Conservation (phyloP, 2,113 vertebrate species). For the Paraplagusia blochii region DNA sequence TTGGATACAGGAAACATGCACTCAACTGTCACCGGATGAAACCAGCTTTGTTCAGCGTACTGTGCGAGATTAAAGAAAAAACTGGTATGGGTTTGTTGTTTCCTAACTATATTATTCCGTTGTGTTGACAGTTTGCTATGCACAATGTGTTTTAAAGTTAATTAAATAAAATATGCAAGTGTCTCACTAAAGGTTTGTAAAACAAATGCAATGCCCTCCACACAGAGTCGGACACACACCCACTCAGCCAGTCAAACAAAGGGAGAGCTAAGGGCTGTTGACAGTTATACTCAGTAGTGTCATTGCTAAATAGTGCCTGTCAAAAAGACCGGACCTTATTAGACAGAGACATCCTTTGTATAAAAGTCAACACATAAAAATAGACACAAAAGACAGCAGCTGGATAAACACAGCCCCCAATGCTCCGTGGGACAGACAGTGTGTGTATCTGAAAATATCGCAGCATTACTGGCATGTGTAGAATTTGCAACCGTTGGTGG, state of each 20-base stretch:
- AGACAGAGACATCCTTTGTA: background rate
- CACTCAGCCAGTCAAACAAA: too few relatives aligned
- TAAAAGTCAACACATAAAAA: constrained; percentile 4
- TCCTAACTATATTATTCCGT: background rate
- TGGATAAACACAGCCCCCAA: constrained; percentile 4
- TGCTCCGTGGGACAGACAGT: background rate
- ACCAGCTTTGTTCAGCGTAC: constrained; percentile 81
- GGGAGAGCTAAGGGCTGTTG: background rate
- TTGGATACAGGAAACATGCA: constrained; percentile 77
- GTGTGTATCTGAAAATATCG: background rate
- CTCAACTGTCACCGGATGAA: constrained; percentile 84
- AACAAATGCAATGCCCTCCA: too few relatives aligned
- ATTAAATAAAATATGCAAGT: too few relatives aligned
- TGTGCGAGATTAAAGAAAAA: constrained; percentile 83
- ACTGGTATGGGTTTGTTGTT: constrained; percentile 67
- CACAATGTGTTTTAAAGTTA: too few relatives aligned
- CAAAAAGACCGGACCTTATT: too few relatives aligned
- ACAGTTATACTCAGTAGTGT: background rate
- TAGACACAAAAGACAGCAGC: constrained; percentile 6
- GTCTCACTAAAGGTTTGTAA: constrained; percentile 33
- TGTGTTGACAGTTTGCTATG: too few relatives aligned
- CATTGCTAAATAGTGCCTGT: too few relatives aligned
- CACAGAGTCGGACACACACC: too few relatives aligned
- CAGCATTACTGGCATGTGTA: background rate
- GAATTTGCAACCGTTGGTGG: background rate